Evolutionary conservation across 2,797 vertebrate species (phyloP), one percentile per base, ranked within the genome.

Genomic region (Girardinus metallicus): DNA sequence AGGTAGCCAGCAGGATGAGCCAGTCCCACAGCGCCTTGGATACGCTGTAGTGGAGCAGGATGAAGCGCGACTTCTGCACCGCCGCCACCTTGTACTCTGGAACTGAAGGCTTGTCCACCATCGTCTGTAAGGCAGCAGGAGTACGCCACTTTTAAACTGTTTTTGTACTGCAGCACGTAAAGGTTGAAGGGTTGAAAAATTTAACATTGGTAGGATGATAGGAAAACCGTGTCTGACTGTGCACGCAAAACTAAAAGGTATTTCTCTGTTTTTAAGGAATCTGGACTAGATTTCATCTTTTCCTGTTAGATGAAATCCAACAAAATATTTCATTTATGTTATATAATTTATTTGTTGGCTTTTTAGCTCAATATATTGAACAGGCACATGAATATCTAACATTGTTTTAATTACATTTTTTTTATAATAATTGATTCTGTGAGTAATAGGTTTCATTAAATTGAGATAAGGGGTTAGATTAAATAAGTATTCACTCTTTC

Each of bases 81-180:
- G 97, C 96, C 31, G 97, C 97, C 88, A 98, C 97, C 91, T 99
- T 99, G 96, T 99, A 99, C 94, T 99, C 98, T 0, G 98, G 98
- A 71, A 99, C 79, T 0, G 97, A 96, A 0, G 97, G 96, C 73
- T 97, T 98, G 80, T 97, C 96, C 80, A 96, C 97, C 84, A 97
- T 95, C 8, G 93, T 94, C 98, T 99, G 94, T 23, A 80, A 96
- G 70, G 76, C 43, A 64, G 66, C 47, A 80, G 34, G 16, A 23
- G 6, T 6, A 12, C 34, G 41, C 4, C 18, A 68, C 1, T 23
- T 36, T 41, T 68, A 68, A 68, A 64, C 16, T 12, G 18, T 26
- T 39, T 26, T 39, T 68, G 64, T 39, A 41, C 3, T 6, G 36
- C 36, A 68, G 36, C 3, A 68, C 1, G 34, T 66, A 36, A 36